Base-by-base conservation (phyloP, 1,140 invertebrate genomes). In the Tachypleus tridentatus region DNA sequence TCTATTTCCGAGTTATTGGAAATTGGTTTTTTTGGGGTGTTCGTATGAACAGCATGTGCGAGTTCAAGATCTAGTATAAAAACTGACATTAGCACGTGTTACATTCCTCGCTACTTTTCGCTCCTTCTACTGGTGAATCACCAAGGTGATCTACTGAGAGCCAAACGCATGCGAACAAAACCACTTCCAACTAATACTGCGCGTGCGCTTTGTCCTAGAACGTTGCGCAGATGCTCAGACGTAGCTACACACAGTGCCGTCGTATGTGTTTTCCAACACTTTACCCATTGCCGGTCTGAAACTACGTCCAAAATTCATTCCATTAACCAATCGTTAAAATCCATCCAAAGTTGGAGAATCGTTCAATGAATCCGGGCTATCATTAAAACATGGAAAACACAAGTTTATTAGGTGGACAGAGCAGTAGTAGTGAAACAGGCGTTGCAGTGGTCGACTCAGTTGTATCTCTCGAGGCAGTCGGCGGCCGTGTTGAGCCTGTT, bases 321-420 rank as follows among this genome's bases (percentile, higher is more conserved):
- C 65, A 47, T 63, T 63, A 57, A 61, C 56, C 53, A 51, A 59
- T 58, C 65, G 60, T 57, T 58, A 2, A 62, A 63, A 63, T 50
- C 29, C 53, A 63, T 57, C 64, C 47, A 29, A 49, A 54, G 53
- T 9, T 51, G 57, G 58, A 47, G 56, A 62, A 61, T 61, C 58
- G 64, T 29, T 64, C 66, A 49, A 71, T 71, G 68, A 61, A 63
- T 57, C 61, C 65, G 53, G 57, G 61, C 61, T 65, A 58, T 58
- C 57, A 60, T 61, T 64, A 29, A 60, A 61, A 58, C 64, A 78
- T 77, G 76, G 78, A 78, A 75, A 78, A 76, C 74, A 79, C 78
- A 75, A 75, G 76, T 68, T 76, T 77, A 73, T 70, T 77, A 71
- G 72, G 72, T 69, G 77, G 77, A 72, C 76, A 77, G 10, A 9